Conservation (phyloP, 2,888 invertebrate species). For the Morpho deidamia region DNA sequence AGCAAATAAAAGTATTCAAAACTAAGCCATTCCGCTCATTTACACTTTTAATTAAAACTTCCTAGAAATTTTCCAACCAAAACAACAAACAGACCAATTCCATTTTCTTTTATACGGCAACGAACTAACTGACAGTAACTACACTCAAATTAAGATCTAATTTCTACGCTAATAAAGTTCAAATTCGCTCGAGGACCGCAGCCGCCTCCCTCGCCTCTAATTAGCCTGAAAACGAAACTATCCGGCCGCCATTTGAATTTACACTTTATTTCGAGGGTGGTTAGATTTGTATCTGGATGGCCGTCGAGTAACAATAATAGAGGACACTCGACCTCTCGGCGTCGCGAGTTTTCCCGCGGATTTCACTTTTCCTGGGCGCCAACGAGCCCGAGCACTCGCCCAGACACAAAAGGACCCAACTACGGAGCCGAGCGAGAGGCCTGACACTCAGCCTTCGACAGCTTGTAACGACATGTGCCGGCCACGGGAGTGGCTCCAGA, state of each 20-base stretch:
- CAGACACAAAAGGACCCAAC: slow-evolving; percentile 23
- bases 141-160: slow-evolving; percentile 25
- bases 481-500: not conserved
- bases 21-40: not conserved
- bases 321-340: slow-evolving; percentile 64
- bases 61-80: slow-evolving; percentile 13
- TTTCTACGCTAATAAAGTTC: slow-evolving; percentile 33
- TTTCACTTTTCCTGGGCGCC: slow-evolving; percentile 34
- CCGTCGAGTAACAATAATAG: slow-evolving; percentile 48
- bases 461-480: slow-evolving; percentile 1
- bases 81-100: slow-evolving; percentile 26
- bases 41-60: slow-evolving; percentile 10
- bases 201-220: slow-evolving; percentile 55
- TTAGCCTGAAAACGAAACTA: slow-evolving; percentile 68
- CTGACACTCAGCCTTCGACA: slow-evolving; percentile 15
- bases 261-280: slow-evolving; percentile 30
- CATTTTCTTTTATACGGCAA: slow-evolving; percentile 28
- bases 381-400: slow-evolving; percentile 18
- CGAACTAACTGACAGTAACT: slow-evolving; percentile 22
- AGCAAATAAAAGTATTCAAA: not conserved
- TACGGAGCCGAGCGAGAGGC: slow-evolving; percentile 3
- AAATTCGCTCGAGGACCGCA: slow-evolving; percentile 36
- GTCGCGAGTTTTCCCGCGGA: slow-evolving; percentile 57
- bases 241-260: slow-evolving; percentile 25
- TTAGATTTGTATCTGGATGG: slow-evolving; percentile 35